A percentile compares a stretch with the other conserved stretches of the same genome.
Evolutionary conservation across 2,113 vertebrate species (phyloP).

Genomic region (Noctilio leporinus): DNA sequence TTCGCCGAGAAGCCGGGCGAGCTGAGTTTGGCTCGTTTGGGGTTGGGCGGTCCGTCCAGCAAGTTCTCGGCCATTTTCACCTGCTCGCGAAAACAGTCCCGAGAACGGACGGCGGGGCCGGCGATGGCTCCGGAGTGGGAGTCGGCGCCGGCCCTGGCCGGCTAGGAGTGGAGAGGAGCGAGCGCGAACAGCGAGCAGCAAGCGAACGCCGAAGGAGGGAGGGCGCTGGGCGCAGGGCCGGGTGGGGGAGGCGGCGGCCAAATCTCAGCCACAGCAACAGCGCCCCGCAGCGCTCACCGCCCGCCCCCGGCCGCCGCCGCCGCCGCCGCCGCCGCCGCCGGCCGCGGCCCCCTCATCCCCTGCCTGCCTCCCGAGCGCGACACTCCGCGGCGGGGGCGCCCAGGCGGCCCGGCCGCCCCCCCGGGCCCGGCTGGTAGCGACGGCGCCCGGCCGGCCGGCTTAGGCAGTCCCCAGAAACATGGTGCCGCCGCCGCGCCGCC

Average conservation of each 20-base stretch:
- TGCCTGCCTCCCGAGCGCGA: constrained; percentile 68
- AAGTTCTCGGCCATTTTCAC: constrained; percentile 94
- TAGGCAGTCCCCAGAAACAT: constrained; percentile 74
- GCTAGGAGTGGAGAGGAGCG: constrained; percentile 24
- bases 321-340: constrained; percentile 81
- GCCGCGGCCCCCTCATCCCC: constrained; percentile 69
- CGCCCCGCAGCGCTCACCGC: constrained; percentile 87
- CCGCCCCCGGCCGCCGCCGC: constrained; percentile 88
- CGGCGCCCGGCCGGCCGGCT: constrained; percentile 70
- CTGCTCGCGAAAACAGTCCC: constrained; percentile 57
- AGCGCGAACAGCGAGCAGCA: constrained; percentile 1
- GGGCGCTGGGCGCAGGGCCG: constrained; percentile 64
- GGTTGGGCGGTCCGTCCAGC: constrained; percentile 92
- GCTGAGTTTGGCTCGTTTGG: constrained; percentile 94
- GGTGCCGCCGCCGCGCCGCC: constrained; percentile 71
- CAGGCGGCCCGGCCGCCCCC: constrained; percentile 63
- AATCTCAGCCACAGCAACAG: constrained; percentile 87
- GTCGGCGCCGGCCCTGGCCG: constrained; percentile 19
- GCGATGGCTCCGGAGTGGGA: neutral
- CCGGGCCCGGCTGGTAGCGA: constrained; percentile 74
- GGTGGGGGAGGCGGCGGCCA: constrained; percentile 72
- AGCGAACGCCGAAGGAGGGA: constrained; percentile 46
- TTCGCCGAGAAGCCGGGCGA: constrained; percentile 91
- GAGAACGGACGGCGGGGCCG: constrained; percentile 22
- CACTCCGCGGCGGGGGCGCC: constrained; percentile 61